phyloP scores from a whole-genome alignment of 2,797 vertebrate genomes.

The Sebastes jordani region DNA sequence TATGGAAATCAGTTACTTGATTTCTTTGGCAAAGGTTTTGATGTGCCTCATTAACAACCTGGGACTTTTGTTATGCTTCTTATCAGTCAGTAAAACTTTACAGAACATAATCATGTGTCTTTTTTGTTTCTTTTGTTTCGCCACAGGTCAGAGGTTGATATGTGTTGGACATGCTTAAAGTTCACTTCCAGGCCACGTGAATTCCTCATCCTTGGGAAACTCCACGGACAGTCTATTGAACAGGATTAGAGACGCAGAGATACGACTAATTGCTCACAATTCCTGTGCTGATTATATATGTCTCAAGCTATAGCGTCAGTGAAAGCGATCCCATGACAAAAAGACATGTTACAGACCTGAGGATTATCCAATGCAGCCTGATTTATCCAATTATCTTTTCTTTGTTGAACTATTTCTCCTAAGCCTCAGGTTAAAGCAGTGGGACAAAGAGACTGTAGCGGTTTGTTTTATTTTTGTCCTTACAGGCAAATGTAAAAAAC shows the following conservation, averaged over 20 bases:
- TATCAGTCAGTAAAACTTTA: slow-evolving; percentile 14
- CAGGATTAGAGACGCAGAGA: slow-evolving; percentile 28
- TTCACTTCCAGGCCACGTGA: slow-evolving; percentile 24
- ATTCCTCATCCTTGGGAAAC: slow-evolving; percentile 1
- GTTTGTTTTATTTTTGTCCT: not conserved
- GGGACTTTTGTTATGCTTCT: not conserved
- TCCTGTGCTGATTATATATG: slow-evolving; percentile 19
- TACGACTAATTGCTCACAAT: slow-evolving; percentile 32
- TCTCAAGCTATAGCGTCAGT: slow-evolving; percentile 5
- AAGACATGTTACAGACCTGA: slow-evolving; percentile 7
- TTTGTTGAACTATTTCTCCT: slow-evolving; percentile 25
- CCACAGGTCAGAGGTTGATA: slow-evolving; percentile 5
- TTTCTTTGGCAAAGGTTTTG: not conserved
- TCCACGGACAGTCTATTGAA: not conserved
- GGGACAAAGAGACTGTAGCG: not conserved
- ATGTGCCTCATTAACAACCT: slow-evolving; percentile 13
- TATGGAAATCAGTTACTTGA: slow-evolving; percentile 4
- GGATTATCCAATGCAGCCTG: slow-evolving; percentile 26
- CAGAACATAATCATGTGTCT: slow-evolving; percentile 11
- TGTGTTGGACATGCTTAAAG: slow-evolving; percentile 8
- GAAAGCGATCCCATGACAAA: slow-evolving; percentile 19
- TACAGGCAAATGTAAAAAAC: not conserved
- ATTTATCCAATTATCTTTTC: slow-evolving; percentile 48
- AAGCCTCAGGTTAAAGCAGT: not conserved
- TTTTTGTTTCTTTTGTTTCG: slow-evolving; percentile 10